Conservation (phyloP, 2,797 vertebrate species). For the Pangasius krempfi region DNA sequence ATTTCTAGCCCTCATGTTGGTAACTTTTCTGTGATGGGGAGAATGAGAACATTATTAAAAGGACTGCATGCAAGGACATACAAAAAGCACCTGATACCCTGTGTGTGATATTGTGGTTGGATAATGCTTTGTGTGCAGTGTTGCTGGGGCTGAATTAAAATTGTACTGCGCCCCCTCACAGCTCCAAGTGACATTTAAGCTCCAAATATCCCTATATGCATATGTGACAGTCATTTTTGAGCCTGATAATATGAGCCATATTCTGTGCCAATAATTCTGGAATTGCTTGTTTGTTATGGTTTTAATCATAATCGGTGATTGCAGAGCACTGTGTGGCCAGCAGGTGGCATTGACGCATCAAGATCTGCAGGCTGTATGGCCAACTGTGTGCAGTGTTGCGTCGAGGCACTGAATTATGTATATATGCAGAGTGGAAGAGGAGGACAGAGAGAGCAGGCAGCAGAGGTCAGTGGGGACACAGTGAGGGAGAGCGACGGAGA, state of each 20-base stretch:
- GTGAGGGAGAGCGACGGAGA: not conserved
- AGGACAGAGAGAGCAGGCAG: not conserved
- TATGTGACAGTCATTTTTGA: not conserved
- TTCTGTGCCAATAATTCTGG: constrained; percentile 4
- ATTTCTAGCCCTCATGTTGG: not conserved
- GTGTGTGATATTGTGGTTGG: not conserved
- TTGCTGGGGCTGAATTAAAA: not conserved
- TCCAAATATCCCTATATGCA: too few relatives aligned
- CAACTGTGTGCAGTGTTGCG: not conserved
- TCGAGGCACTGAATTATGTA: constrained; percentile 28
- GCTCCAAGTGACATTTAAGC: not conserved
- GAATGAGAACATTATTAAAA: not conserved
- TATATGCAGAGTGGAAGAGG: not conserved
- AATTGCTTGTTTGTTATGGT: not conserved
- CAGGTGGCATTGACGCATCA: constrained; percentile 43
- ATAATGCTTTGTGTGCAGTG: not conserved
- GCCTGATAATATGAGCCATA: too few relatives aligned
- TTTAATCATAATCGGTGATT: not conserved
- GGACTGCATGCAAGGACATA: not conserved
- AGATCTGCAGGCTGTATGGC: not conserved
- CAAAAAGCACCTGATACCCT: not conserved
- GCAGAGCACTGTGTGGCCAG: constrained; percentile 33
- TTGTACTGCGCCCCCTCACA: not conserved
- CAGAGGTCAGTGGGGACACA: constrained; percentile 8
- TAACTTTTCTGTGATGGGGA: not conserved